phyloP scores from a whole-genome alignment of 2,797 vertebrate genomes.

The Anabacerthia variegaticeps region DNA sequence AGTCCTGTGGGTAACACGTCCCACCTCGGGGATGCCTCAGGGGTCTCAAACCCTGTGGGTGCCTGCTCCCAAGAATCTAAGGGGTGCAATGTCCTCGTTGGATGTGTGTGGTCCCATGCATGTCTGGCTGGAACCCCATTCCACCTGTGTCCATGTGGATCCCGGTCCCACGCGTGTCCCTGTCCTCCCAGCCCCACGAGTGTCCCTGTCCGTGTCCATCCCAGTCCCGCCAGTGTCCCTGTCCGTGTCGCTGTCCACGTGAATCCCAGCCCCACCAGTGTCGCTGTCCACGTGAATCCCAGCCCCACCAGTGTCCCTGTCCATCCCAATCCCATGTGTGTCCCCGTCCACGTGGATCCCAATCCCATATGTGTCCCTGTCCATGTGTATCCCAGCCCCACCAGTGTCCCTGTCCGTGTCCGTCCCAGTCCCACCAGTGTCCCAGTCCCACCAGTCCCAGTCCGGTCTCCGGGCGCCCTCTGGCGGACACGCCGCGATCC shows the following conservation, averaged over 20 bases:
- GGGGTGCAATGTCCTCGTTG: no score
- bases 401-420: not conserved
- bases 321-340: fast-evolving
- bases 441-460: not conserved
- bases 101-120: not conserved
- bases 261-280: not conserved
- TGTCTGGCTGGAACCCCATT: no score
- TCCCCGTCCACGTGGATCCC: not conserved
- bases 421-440: fast-evolving
- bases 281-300: fast-evolving
- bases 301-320: not conserved
- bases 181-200: not conserved
- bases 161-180: fast-evolving
- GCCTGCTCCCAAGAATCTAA: fast-evolving
- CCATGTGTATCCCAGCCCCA: fast-evolving
- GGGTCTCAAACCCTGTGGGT: not conserved
- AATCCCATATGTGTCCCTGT: fast-evolving
- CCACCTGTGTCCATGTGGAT: not conserved
- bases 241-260: no score
- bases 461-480: slow-evolving; percentile 2
- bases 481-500: not conserved
- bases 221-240: not conserved
- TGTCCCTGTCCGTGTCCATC: not conserved
- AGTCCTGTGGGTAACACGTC: fast-evolving
- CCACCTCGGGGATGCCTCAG: not conserved